Conservation (phyloP, 2,797 vertebrate genomes). For the Enteromius anoplus region DNA sequence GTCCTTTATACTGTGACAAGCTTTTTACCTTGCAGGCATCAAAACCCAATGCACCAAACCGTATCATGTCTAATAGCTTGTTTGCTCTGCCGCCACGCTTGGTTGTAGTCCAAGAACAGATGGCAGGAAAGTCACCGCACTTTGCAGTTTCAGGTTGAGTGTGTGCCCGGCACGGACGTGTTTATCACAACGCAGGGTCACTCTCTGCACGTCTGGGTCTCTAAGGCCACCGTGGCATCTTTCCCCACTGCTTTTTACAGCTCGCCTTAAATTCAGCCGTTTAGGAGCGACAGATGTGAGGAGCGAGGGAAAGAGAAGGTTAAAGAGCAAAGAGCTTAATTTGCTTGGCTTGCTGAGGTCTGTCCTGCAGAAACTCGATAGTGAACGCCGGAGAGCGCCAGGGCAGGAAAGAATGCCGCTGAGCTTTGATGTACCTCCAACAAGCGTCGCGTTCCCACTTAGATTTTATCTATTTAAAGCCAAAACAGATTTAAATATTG, state of each 20-base stretch:
- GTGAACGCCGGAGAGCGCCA: constrained; percentile 25
- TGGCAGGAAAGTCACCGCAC: constrained; percentile 49
- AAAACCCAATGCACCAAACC: constrained; percentile 8
- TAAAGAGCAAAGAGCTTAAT: constrained; percentile 50
- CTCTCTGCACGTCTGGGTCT: constrained; percentile 32
- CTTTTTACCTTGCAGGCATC: constrained; percentile 20
- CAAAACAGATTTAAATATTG: constrained; percentile 50
- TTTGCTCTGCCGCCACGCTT: constrained; percentile 27
- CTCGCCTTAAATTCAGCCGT: constrained; percentile 14
- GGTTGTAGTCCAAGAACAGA: constrained; percentile 48
- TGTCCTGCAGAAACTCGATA: constrained; percentile 45
- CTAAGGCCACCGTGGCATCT: constrained; percentile 34
- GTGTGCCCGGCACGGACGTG: constrained; percentile 22
- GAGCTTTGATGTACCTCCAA: constrained; percentile 53
- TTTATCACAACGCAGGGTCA: constrained; percentile 32
- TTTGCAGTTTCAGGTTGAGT: constrained; percentile 39
- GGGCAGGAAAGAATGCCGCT: constrained; percentile 8
- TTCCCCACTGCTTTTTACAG: constrained; percentile 28
- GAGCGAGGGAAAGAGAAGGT: constrained; percentile 34
- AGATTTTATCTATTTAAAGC: constrained; percentile 41
- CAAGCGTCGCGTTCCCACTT: constrained; percentile 39
- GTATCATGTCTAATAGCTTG: constrained; percentile 41
- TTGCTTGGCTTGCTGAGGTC: constrained; percentile 35
- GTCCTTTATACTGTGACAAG: constrained; percentile 12
- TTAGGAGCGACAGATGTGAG: constrained; percentile 46